Conservation (phyloP, 2,113 vertebrate species). For the Anas platyrhynchos region DNA sequence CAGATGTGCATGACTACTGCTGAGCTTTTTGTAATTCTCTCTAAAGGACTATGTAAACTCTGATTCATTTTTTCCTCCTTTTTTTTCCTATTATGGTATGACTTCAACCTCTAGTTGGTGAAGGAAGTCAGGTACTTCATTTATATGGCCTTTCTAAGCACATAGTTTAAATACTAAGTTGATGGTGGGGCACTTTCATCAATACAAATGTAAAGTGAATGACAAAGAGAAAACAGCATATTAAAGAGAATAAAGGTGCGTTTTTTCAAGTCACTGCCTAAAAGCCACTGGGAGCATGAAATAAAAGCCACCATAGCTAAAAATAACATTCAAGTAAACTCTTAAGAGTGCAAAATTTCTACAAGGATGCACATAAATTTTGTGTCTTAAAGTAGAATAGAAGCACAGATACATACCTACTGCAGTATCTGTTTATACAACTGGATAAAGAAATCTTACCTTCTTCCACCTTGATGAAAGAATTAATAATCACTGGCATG, state of each 20-base stretch:
- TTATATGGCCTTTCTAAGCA: constrained; percentile 15
- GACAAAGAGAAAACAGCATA: not conserved
- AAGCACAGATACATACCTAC: not conserved
- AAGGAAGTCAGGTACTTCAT: constrained; percentile 6
- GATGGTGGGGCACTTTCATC: not conserved
- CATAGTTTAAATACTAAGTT: not conserved
- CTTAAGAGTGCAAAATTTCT: not conserved
- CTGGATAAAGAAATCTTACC: not conserved
- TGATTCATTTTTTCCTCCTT: constrained; percentile 35
- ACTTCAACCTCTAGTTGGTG: not conserved
- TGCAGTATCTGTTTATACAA: not conserved
- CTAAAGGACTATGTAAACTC: constrained; percentile 32
- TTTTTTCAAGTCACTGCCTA: constrained; percentile 23
- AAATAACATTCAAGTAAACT: not conserved
- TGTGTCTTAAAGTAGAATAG: not conserved
- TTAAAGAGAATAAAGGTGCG: not conserved
- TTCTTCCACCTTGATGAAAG: not conserved
- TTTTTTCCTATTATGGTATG: constrained; percentile 1
- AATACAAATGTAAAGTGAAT: not conserved
- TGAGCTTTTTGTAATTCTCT: constrained; percentile 36
- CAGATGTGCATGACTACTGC: constrained; percentile 23
- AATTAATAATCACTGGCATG: not conserved
- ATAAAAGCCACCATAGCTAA: not conserved
- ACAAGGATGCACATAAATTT: not conserved
- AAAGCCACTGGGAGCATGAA: not conserved